Percentiles rank a stretch among this genome's conserved stretches.
Conservation (phyloP, 1,140 invertebrate species). For the Bombus ignitus region DNA sequence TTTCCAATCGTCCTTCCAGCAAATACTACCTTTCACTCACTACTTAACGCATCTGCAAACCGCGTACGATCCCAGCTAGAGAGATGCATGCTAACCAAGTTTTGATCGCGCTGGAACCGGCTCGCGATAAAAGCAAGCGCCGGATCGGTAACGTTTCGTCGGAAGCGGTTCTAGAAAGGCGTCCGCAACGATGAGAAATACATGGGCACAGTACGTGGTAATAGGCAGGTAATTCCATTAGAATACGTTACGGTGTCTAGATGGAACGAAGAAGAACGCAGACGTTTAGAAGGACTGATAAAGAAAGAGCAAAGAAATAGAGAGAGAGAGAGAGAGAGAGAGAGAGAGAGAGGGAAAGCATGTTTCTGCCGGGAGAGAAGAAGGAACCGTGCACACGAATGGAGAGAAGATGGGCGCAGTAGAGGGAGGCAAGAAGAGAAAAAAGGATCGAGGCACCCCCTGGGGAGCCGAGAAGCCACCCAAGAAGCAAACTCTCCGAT, state of each 20-base stretch:
- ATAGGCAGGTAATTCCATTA: constrained; percentile 76
- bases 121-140: no score
- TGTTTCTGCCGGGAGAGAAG: constrained; percentile 48
- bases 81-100: not conserved
- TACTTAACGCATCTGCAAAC: no score
- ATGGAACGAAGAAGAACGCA: not conserved
- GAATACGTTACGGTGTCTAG: constrained; percentile 70
- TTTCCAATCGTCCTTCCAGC: no score
- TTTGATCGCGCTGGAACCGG: not conserved
- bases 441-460: constrained; percentile 72
- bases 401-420: not conserved
- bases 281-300: not conserved
- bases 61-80: no score
- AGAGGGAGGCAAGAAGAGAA: constrained; percentile 29
- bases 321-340: constrained; percentile 34
- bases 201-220: constrained; percentile 61
- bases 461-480: constrained; percentile 78
- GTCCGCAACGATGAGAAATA: constrained; percentile 7
- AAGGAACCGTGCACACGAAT: constrained; percentile 32
- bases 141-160: constrained; percentile 31
- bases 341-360: constrained; percentile 33
- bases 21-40: no score
- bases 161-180: constrained; percentile 14
- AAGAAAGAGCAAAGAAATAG: constrained; percentile 38
- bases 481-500: constrained; percentile 79